Conservation (phyloP, 1,140 invertebrate genomes). For the Zaprionus ornatus region DNA sequence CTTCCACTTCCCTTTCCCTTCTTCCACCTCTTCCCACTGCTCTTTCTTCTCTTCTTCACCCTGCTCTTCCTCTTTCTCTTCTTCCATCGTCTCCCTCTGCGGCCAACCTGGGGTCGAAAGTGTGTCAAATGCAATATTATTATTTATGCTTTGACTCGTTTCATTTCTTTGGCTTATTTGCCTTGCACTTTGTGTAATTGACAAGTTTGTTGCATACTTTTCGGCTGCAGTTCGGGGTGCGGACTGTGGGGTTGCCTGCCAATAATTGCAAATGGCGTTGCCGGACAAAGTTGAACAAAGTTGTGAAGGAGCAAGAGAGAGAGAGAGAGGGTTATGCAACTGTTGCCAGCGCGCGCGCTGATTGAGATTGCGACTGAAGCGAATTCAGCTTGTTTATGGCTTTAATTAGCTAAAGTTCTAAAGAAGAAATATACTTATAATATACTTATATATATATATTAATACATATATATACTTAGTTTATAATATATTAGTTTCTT, state of each 20-base stretch:
- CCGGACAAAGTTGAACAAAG: constrained; percentile 4
- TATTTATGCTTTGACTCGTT: constrained; percentile 41
- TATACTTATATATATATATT: neutral
- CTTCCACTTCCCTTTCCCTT: neutral
- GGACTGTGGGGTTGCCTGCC: constrained; percentile 22
- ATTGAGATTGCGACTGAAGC: constrained; percentile 1
- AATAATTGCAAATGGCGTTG: constrained; percentile 40
- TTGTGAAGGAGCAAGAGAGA: neutral
- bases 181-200: constrained; percentile 50
- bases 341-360: neutral
- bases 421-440: neutral
- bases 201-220: constrained; percentile 52
- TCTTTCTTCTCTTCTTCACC: too few species aligned
- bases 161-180: constrained; percentile 35
- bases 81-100: neutral
- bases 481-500: neutral
- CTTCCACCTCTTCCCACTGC: too few species aligned
- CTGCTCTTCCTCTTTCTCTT: neutral
- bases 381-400: neutral
- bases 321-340: neutral
- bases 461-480: neutral
- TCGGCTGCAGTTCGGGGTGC: neutral
- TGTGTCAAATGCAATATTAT: constrained; percentile 58
- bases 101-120: constrained; percentile 29
- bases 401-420: constrained; percentile 14